Evolutionary conservation across 2,888 invertebrate species (phyloP).

Genomic region (Galerucella calmariensis): DNA sequence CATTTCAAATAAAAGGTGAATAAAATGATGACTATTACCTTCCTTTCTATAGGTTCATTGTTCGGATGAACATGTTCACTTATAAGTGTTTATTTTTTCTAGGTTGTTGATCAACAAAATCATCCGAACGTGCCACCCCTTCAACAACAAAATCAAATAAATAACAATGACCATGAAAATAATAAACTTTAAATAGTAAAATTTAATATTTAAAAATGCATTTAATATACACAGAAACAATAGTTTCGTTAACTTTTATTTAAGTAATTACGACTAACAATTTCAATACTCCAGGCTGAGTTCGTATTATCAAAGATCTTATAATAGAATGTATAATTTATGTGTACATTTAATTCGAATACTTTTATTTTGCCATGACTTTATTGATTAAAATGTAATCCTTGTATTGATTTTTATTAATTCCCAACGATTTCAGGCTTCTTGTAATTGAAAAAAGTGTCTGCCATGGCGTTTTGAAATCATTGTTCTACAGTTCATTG

Average conservation of each 20-base stretch:
- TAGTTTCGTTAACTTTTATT: neutral
- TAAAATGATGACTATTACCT: no score
- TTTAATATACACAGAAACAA: neutral
- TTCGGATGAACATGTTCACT: neutral
- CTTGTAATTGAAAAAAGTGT: no score
- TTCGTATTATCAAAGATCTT: conserved; percentile 2
- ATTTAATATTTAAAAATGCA: neutral
- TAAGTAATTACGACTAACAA: neutral
- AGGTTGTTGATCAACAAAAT: conserved; percentile 41
- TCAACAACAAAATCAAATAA: conserved; percentile 25
- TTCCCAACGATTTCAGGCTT: no score
- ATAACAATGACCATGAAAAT: conserved; percentile 1
- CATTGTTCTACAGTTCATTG: no score
- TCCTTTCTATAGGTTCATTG: no score
- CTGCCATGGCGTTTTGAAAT: no score
- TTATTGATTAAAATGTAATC: neutral
- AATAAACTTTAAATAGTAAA: neutral
- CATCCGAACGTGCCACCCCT: conserved; percentile 39
- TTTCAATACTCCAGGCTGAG: neutral
- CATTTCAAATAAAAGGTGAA: no score
- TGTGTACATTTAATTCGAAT: neutral
- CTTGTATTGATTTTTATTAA: neutral
- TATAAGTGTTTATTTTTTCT: neutral
- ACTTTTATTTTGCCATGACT: neutral
- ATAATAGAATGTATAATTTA: neutral